Conservation (phyloP, 2,113 vertebrate genomes). For the Dicentrarchus labrax region DNA sequence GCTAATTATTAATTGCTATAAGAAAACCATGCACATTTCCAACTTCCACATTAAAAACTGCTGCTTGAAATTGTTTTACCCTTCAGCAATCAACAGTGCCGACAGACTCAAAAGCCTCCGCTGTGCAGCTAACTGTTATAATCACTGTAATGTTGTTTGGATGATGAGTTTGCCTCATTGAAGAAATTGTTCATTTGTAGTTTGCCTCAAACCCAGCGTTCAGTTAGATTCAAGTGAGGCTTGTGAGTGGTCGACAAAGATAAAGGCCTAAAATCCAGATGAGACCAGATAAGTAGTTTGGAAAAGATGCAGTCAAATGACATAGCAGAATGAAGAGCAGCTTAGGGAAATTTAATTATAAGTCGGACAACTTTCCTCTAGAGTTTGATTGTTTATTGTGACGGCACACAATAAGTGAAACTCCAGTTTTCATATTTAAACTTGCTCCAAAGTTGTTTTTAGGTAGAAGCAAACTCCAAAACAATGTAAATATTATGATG, state of each 20-base stretch:
- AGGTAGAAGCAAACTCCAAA: not conserved
- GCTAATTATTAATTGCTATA: not conserved
- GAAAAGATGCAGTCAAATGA: not conserved
- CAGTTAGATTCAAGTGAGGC: slow-evolving; percentile 4
- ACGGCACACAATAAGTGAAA: not conserved
- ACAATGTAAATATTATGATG: not conserved
- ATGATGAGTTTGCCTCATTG: slow-evolving; percentile 28
- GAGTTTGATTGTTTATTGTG: slow-evolving; percentile 9
- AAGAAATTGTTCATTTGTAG: slow-evolving; percentile 39
- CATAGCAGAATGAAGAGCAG: not conserved
- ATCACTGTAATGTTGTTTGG: slow-evolving; percentile 18
- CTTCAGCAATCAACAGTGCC: slow-evolving; percentile 1
- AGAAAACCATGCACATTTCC: not conserved
- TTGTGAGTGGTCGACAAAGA: not conserved
- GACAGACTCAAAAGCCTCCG: not conserved
- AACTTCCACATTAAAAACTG: not conserved
- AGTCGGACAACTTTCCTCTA: slow-evolving; percentile 6
- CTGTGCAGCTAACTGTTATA: slow-evolving; percentile 15
- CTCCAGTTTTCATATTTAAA: not conserved
- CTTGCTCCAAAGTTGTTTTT: not conserved
- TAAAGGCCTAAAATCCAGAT: slow-evolving; percentile 6
- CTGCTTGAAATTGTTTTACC: not conserved
- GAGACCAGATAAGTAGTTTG: not conserved
- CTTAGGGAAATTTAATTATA: not conserved
- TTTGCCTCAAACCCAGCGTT: slow-evolving; percentile 24